phyloP scores from a whole-genome alignment of 2,113 vertebrate genomes.

The Aplodontia rufa region DNA sequence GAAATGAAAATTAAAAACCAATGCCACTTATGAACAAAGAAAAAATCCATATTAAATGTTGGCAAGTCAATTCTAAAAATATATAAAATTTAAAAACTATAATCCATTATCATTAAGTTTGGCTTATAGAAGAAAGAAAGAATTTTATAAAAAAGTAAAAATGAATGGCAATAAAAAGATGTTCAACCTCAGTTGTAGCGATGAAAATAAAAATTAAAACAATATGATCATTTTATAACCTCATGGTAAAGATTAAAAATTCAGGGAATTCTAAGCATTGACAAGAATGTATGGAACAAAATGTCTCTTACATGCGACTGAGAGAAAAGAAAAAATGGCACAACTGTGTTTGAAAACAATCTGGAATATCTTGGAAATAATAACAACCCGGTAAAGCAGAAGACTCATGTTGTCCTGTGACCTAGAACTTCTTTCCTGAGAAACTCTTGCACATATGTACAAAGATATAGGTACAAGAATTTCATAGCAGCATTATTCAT shows the following conservation, averaged over 20 bases:
- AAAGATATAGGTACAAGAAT: background rate
- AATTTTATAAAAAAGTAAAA: background rate
- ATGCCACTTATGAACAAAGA: background rate
- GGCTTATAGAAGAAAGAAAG: background rate
- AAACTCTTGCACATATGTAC: background rate
- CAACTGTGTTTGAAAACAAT: background rate
- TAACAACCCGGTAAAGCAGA: background rate
- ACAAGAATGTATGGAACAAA: background rate
- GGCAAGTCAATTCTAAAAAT: background rate
- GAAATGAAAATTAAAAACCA: background rate
- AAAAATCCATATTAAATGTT: background rate
- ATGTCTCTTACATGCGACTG: background rate
- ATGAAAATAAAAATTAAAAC: background rate
- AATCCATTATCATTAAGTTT: background rate
- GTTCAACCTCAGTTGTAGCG: background rate
- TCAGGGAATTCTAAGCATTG: background rate
- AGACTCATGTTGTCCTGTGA: background rate
- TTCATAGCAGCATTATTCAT: background rate
- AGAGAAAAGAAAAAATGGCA: background rate
- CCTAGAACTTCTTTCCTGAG: background rate
- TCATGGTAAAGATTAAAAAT: background rate
- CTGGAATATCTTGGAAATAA: background rate
- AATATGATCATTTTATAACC: background rate
- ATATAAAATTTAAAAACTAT: background rate
- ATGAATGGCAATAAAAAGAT: background rate